Percentiles rank a stretch among this genome's conserved stretches.
Evolutionary conservation across 2,113 vertebrate species (phyloP).

Genomic region (Falco punctatus): DNA sequence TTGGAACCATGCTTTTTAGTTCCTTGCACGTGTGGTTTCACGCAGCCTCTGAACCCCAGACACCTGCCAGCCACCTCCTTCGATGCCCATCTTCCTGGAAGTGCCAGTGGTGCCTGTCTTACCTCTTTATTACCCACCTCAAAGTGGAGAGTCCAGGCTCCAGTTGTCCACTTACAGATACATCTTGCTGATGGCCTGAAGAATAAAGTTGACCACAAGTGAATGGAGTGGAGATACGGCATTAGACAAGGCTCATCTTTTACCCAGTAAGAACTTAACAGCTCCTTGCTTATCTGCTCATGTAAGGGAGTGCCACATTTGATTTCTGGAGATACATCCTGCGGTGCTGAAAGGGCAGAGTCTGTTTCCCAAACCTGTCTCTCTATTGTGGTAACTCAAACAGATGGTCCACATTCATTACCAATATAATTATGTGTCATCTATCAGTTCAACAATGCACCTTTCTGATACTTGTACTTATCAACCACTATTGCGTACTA

Average conservation of each 20-base stretch:
- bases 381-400: not conserved
- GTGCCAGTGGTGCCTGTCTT: not conserved
- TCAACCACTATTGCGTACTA: not conserved
- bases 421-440: not conserved
- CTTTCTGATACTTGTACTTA: not conserved
- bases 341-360: not conserved
- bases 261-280: not conserved
- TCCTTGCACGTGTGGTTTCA: not conserved
- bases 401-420: not conserved
- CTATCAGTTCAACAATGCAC: not conserved
- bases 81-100: not conserved
- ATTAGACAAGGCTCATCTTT: not conserved
- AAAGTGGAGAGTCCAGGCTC: not conserved
- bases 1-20: not conserved
- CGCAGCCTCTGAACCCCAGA: not conserved
- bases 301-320: not conserved
- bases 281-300: not conserved
- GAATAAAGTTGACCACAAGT: not conserved
- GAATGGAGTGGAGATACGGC: not conserved
- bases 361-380: not conserved
- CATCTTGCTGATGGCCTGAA: not conserved
- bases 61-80: not conserved
- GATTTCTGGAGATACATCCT: not conserved
- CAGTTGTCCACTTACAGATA: not conserved
- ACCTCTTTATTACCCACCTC: not conserved